Percentiles rank a stretch among this genome's conserved stretches.
Evolutionary conservation across 2,888 invertebrate species (phyloP).

Genomic region (Lordiphosa fenestrarum): DNA sequence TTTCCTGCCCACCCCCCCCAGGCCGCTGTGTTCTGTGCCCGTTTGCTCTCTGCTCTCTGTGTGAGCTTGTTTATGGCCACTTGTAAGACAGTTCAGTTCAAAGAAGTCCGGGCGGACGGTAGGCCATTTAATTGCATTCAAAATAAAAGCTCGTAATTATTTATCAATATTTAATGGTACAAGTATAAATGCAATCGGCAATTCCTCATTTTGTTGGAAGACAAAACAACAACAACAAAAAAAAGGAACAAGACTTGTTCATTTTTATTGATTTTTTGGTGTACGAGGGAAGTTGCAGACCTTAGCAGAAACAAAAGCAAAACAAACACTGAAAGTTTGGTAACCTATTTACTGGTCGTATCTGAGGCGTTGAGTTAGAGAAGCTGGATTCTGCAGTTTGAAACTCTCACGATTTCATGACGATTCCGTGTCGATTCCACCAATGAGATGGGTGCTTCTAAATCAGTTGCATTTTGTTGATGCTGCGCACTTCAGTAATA

Average conservation of each 20-base stretch:
- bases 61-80: constrained; percentile 65
- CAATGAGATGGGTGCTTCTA: too few relatives aligned
- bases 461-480: too few relatives aligned
- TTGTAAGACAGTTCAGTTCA: constrained; percentile 59
- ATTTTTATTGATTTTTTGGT: constrained; percentile 28
- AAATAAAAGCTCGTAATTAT: constrained; percentile 7
- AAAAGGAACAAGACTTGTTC: neutral
- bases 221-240: neutral
- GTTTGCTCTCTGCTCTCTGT: constrained; percentile 17
- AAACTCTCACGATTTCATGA: too few relatives aligned
- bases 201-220: constrained; percentile 9
- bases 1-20: constrained; percentile 19
- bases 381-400: too few relatives aligned
- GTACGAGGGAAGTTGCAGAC: neutral
- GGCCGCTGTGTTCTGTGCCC: constrained; percentile 8
- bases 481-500: too few relatives aligned
- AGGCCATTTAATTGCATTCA: constrained; percentile 6
- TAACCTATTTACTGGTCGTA: too few relatives aligned
- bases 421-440: too few relatives aligned
- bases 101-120: constrained; percentile 12
- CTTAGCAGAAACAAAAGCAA: too few relatives aligned
- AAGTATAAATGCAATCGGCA: constrained; percentile 10
- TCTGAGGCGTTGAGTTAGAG: too few relatives aligned
- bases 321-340: too few relatives aligned
- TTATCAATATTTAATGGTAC: constrained; percentile 10